Evolutionary conservation across 2,797 vertebrate species (phyloP).

Genomic region (Coluber constrictor): DNA sequence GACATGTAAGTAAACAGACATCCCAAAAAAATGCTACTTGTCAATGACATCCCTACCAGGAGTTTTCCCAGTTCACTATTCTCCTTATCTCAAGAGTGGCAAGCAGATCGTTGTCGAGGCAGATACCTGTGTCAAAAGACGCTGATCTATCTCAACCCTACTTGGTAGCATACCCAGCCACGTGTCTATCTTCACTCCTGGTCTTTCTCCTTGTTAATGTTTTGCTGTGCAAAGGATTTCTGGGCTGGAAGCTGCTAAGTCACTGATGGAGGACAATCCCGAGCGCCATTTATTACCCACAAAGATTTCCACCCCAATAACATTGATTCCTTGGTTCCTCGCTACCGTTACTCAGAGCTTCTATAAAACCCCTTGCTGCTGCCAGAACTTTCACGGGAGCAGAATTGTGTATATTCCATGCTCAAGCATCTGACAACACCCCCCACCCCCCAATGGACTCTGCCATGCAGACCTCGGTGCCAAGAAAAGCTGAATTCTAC

Average conservation of each 20-base stretch:
- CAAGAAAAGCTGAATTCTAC: neutral
- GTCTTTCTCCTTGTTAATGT: neutral
- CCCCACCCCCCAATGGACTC: neutral
- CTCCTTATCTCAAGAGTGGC: neutral
- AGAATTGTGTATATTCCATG: neutral
- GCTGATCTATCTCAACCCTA: neutral
- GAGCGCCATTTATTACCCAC: constrained; percentile 1
- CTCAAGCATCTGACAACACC: neutral
- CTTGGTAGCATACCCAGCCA: neutral
- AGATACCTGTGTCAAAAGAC: neutral
- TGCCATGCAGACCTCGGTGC: neutral
- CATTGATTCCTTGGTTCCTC: constrained; percentile 9
- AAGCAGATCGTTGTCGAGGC: neutral
- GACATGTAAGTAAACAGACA: neutral
- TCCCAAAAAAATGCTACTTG: neutral
- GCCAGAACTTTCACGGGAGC: neutral
- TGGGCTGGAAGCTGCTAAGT: constrained; percentile 28
- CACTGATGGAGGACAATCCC: neutral
- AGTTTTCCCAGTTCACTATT: neutral
- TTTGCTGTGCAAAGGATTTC: constrained; percentile 20
- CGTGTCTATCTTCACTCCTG: neutral
- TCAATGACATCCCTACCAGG: neutral
- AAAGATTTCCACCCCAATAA: constrained; percentile 30
- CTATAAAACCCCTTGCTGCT: constrained; percentile 8
- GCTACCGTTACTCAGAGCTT: constrained; percentile 16